phyloP scores from a whole-genome alignment of 2,888 invertebrate genomes.

The Salpingus planirostris region DNA sequence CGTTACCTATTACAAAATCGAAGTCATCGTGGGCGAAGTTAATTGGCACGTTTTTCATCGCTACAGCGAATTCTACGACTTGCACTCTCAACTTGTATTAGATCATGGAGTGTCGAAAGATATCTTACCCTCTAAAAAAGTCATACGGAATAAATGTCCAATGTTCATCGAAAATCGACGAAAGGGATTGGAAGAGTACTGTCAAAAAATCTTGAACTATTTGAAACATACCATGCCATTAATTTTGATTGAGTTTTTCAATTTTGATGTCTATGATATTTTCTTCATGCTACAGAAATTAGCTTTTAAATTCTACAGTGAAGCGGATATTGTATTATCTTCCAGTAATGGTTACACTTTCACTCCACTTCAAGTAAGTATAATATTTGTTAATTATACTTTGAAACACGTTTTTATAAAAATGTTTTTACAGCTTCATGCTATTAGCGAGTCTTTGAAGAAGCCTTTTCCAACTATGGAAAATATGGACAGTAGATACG shows the following conservation, averaged over 20 bases:
- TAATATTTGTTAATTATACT: neutral
- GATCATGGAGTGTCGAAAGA: slow-evolving; percentile 78
- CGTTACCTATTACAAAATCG: slow-evolving; percentile 65
- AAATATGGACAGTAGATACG: slow-evolving; percentile 68
- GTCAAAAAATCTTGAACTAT: slow-evolving; percentile 66
- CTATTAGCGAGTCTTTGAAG: slow-evolving; percentile 82
- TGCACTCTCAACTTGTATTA: slow-evolving; percentile 73
- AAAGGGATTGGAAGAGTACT: slow-evolving; percentile 69
- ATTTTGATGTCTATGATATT: slow-evolving; percentile 85
- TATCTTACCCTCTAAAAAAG: slow-evolving; percentile 85
- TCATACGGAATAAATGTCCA: slow-evolving; percentile 82
- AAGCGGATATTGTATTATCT: slow-evolving; percentile 59
- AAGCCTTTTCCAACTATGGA: slow-evolving; percentile 77
- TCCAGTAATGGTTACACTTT: slow-evolving; percentile 56
- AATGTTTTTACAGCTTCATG: slow-evolving; percentile 60
- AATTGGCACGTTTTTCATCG: slow-evolving; percentile 79
- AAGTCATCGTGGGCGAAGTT: slow-evolving; percentile 58
- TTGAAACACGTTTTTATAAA: slow-evolving; percentile 2
- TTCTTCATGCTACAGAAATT: slow-evolving; percentile 76
- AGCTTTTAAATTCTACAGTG: slow-evolving; percentile 66
- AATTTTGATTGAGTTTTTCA: slow-evolving; percentile 73
- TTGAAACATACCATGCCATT: slow-evolving; percentile 72
- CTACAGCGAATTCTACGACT: slow-evolving; percentile 82
- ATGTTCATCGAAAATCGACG: slow-evolving; percentile 79
- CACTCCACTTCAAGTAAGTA: slow-evolving; percentile 65